Base-by-base conservation (phyloP, 2,113 vertebrate species). In the Synchiropus splendidus region DNA sequence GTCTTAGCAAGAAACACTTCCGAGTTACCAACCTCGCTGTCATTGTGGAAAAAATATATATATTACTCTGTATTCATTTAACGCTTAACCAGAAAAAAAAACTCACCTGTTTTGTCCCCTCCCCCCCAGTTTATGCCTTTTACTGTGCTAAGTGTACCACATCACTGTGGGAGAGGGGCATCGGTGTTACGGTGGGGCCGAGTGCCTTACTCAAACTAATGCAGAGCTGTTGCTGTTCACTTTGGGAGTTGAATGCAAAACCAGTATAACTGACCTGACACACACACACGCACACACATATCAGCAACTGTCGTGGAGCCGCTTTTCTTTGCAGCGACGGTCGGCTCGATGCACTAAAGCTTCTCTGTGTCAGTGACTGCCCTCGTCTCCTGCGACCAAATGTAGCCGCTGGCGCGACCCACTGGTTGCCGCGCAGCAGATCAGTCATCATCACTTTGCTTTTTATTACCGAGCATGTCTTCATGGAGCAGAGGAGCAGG, bases 141-240 rank as follows among this genome's bases (percentile, higher is more conserved):
- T 71, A 80, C 81, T 81, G 80, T 83, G 75, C 81, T 83, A 75
- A 55, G 72, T 74, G 77, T 76, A 84, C 83, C 83, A 85, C 79
- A 79, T 70, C 83, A 84, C 83, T 86, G 81, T 84, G 80, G 80
- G 79, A 78, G 70, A 55, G 64, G 74, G 78, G 69, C 61, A 61
- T 71, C 61, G 57, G 75, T 59, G 42, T 8, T 51, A 53, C 49
- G 66, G 55, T 65, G 68, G 74, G 83, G 73, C 70, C 13, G 79
- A 77, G 81, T 83, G 79, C 81, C 79, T 85, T 85, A 81, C 78
- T 73, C 70, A 61, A 68, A 75, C 67, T 67, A 63, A 65, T 71
- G 74, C 74, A 74, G 62, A 65, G 63, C 70, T 65, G 66, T 56
- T 51, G 49, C 43, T 18, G 27, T 70, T 64, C 41, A 58, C 53